A percentile compares a stretch with the other conserved stretches of the same genome.
These are phyloP conservation scores for Gallinago solitaria DNA, from an alignment of 2,797 vertebrate species.

Conservation along the genomic window DNA sequence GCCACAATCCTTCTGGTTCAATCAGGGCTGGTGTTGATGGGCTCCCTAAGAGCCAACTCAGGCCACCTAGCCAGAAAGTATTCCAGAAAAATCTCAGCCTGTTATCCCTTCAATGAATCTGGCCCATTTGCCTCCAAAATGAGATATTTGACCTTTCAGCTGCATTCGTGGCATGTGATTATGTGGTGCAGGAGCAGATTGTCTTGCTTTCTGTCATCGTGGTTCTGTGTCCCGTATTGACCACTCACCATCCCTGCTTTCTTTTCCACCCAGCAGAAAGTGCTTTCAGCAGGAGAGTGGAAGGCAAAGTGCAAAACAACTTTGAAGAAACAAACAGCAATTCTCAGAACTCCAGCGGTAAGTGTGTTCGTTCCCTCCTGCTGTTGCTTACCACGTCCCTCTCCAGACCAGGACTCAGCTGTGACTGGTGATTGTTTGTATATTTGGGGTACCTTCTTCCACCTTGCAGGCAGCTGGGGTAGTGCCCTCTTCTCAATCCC, in stretches of 20 bases:
- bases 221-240: neutral
- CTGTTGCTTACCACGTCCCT: neutral
- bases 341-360: conserved; percentile 96
- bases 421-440: neutral
- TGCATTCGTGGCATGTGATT: neutral
- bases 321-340: conserved; percentile 93
- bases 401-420: neutral
- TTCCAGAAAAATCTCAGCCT: neutral
- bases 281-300: conserved; percentile 90
- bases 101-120: neutral
- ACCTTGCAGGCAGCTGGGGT: neutral
- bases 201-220: neutral
- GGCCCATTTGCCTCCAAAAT: conserved; percentile 10
- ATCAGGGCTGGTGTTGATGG: conserved; percentile 22
- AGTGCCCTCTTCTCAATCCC: neutral
- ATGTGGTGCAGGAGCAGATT: neutral
- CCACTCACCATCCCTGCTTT: conserved; percentile 39
- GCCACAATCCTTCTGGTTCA: conserved; percentile 4
- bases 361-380: conserved; percentile 67
- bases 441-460: neutral
- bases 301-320: conserved; percentile 90
- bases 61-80: conserved; percentile 30
- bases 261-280: conserved; percentile 83
- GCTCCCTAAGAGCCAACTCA: conserved; percentile 31
- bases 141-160: conserved; percentile 2